Base-by-base conservation (phyloP, 2,797 vertebrate genomes). In the Lycodopsis pacificus region DNA sequence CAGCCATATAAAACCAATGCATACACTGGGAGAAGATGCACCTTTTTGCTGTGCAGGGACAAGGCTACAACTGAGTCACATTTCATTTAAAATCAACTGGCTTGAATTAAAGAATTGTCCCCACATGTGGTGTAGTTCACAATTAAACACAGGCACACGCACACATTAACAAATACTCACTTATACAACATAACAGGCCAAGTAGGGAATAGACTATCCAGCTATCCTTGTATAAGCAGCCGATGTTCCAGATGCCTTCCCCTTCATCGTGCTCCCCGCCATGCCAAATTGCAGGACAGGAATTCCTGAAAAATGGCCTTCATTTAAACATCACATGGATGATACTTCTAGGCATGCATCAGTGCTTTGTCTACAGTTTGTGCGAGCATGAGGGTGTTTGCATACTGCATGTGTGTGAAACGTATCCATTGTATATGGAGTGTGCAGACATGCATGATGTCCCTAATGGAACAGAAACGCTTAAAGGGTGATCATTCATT, bases 161-260 rank as follows among this genome's bases (percentile, higher is more conserved):
- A 34, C 9, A 71, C 49, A 54, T 10, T 30, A 20, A 65, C 53
- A 56, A 15, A 27, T 19, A 38, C 42, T 68, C 27, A 61, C 56
- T 58, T 49, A 71, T 11, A 51, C 59, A 82, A 69, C 71, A 65
- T 36, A 32, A 15, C 36, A 44, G 57, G 46, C 46, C 40, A 68
- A 14, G 25, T 57, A 77, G 48, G 25, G 57, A 80, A 67, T 20
- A 42, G 27, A 66, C 65, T 44, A 51, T 63, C 46, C 30, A 51
- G 48, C 30, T 56, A 42, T 30, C 30, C 30, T 80, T 83, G 76
- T 74, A 69, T 87, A 85, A 76, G 53, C 27, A 27, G 61, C 62
- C 36, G 17, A 14, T 77, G 56, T 58, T 81, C 54, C 77, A 72
- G 48, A 82, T 78, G 65, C 63, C 73, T 49, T 14, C 48, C 57